These are phyloP conservation scores for Hydrochoerus hydrochaeris DNA, from an alignment of 2,113 vertebrate genomes.

Conservation along the genomic window DNA sequence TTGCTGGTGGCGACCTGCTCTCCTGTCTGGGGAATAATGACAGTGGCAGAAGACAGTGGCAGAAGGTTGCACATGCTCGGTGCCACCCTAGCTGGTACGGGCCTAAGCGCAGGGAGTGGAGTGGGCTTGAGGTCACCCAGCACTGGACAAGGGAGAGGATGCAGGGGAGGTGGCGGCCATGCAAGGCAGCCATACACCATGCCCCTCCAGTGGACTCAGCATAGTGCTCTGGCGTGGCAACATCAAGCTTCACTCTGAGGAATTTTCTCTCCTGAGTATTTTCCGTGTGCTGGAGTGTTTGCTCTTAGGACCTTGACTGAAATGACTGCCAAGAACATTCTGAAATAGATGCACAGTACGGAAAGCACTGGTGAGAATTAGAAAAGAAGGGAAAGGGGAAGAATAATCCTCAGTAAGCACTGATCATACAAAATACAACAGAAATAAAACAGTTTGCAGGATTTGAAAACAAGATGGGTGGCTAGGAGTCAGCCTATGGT, in stretches of 20 bases:
- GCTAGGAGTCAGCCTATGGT: not conserved
- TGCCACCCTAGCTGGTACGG: not conserved
- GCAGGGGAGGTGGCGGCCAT: not conserved
- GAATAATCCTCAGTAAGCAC: not conserved
- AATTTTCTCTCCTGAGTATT: not conserved
- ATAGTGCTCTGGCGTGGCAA: not conserved
- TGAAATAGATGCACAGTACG: not conserved
- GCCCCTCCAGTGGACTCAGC: not conserved
- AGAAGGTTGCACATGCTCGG: not conserved
- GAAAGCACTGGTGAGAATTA: not conserved
- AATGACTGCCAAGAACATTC: not conserved
- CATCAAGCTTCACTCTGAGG: not conserved
- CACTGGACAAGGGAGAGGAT: not conserved
- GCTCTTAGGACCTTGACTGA: not conserved
- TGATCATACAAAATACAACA: not conserved
- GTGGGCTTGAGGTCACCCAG: not conserved
- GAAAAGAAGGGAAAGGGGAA: not conserved
- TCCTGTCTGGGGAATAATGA: not conserved
- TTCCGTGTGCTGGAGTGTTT: not conserved
- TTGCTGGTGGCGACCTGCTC: not conserved
- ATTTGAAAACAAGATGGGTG: not conserved
- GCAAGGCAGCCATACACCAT: not conserved
- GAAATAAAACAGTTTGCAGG: not conserved
- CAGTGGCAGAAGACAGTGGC: not conserved
- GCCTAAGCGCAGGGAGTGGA: not conserved